Conservation (phyloP, 1,140 invertebrate species). For the Drosophila burlai region DNA sequence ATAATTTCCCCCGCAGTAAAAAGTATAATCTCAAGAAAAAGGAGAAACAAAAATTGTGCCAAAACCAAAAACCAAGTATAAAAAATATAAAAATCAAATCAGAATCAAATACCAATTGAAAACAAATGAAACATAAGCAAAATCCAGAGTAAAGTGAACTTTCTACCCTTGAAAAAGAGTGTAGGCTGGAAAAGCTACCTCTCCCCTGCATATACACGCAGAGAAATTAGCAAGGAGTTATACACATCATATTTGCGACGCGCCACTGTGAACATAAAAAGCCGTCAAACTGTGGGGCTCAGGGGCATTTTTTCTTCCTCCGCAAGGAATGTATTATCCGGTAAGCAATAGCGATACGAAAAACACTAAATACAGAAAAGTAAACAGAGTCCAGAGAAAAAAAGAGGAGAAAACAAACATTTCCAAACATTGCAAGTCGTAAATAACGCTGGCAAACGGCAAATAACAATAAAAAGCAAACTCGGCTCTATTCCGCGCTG, state of each 20-base stretch:
- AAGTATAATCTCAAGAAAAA: conserved; percentile 16
- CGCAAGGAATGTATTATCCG: conserved; percentile 97
- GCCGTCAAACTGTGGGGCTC: conserved; percentile 97
- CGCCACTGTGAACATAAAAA: conserved; percentile 87
- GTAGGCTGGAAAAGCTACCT: conserved; percentile 37
- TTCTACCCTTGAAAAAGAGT: conserved; percentile 25
- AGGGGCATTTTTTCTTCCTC: conserved; percentile 96
- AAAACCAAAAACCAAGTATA: conserved; percentile 44
- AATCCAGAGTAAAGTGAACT: conserved; percentile 24
- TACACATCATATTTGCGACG: conserved; percentile 59
- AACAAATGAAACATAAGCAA: conserved; percentile 52
- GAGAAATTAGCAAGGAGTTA: conserved; percentile 32
- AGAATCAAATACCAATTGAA: conserved; percentile 28
- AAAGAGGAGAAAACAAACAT: conserved; percentile 16
- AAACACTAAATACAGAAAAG: conserved; percentile 8
- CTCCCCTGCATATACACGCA: conserved; percentile 31
- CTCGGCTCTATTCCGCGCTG: conserved; percentile 38
- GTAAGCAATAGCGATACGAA: conserved; percentile 87
- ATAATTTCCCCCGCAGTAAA: conserved; percentile 17
- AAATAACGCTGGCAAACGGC: conserved; percentile 21
- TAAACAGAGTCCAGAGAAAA: neutral
- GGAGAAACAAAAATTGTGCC: conserved; percentile 58
- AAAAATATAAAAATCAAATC: conserved; percentile 18
- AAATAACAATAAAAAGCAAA: conserved; percentile 36
- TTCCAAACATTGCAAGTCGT: conserved; percentile 36